A percentile compares a stretch with the other conserved stretches of the same genome.
Evolutionary conservation across 2,797 vertebrate species (phyloP).

Genomic region (Toxotes lorentzi): DNA sequence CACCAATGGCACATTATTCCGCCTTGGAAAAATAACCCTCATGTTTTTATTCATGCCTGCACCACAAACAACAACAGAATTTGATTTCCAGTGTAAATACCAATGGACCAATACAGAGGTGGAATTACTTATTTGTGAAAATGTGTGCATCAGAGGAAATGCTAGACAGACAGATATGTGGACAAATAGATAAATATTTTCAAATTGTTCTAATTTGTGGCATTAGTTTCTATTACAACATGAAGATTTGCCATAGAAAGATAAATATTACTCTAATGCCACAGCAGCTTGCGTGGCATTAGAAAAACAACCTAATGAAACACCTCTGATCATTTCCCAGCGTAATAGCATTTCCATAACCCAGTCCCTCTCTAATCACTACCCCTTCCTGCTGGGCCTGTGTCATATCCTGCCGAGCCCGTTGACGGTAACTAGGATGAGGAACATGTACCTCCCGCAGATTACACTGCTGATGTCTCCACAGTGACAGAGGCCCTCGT

Average conservation of each 20-base stretch:
- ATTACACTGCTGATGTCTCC: conserved; percentile 74
- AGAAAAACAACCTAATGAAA: conserved; percentile 62
- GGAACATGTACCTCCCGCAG: conserved; percentile 74
- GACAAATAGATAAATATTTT: conserved; percentile 1
- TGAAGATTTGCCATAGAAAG: not conserved
- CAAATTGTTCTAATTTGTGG: not conserved
- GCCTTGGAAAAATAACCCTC: conserved; percentile 77
- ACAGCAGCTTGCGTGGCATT: conserved; percentile 5
- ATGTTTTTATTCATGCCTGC: conserved; percentile 83
- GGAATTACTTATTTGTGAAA: conserved; percentile 77
- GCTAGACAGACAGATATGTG: conserved; percentile 27
- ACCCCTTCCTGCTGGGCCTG: conserved; percentile 72
- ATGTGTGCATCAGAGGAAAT: conserved; percentile 55
- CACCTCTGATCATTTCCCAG: conserved; percentile 63
- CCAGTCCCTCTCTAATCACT: conserved; percentile 72
- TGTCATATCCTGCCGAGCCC: conserved; percentile 77
- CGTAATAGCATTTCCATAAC: conserved; percentile 71
- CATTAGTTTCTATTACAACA: not conserved
- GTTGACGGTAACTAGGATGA: conserved; percentile 71
- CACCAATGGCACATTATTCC: conserved; percentile 78
- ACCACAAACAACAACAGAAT: conserved; percentile 82
- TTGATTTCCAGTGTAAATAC: conserved; percentile 83
- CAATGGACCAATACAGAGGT: conserved; percentile 67
- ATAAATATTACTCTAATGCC: not conserved
- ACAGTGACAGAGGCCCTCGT: conserved; percentile 71